Base-by-base conservation (phyloP, 2,797 vertebrate species). In the Semaprochilodus insignis region DNA sequence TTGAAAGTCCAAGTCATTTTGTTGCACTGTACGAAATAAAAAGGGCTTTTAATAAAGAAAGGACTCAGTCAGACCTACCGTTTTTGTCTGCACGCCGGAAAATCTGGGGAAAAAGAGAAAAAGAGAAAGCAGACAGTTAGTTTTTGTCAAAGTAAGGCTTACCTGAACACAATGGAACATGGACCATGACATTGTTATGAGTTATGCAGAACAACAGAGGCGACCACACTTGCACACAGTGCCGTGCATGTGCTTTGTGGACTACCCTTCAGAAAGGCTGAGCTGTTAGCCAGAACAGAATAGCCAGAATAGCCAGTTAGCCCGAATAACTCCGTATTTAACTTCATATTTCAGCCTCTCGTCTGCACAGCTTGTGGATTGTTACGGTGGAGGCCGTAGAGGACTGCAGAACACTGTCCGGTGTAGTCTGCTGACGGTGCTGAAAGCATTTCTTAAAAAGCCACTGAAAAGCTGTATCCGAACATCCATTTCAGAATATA, bases 71-170 rank as follows among this genome's bases (percentile, higher is more conserved):
- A 88, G 87, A 92, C 98, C 97, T 91, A 99, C 98, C 98, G 0
- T 99, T 98, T 95, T 99, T 99, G 94, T 99, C 97, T 0, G 98
- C 98, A 88, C 98, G 93, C 31, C 96, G 97, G 93, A 99, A 99
- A 92, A 99, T 98, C 98, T 99, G 94, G n/a, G 93, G 92, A 78
- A 88, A 85, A 91, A 93, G 87, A 92, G 21, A 86, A 67, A 70
- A 78, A 23, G 3, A 11, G 44, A 48, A 44, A 76, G 34, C 27
- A 59, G 78, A 14, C 15, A 62, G 51, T 80, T 51, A 81, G 59
- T 60, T 23, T 62, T 81, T 66, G 73, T 52, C 6, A 16, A 74
- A 40, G 52, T 44, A 59, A 83, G 44, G 2, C 48, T 55, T 14
- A 55, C 34, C 21, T 17, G 21, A 70, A 60, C 4, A 51, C 69